A percentile compares a stretch with the other conserved stretches of the same genome.
Evolutionary conservation across 2,888 invertebrate genomes (phyloP).

Genomic region (Gandaritis pyraliata): DNA sequence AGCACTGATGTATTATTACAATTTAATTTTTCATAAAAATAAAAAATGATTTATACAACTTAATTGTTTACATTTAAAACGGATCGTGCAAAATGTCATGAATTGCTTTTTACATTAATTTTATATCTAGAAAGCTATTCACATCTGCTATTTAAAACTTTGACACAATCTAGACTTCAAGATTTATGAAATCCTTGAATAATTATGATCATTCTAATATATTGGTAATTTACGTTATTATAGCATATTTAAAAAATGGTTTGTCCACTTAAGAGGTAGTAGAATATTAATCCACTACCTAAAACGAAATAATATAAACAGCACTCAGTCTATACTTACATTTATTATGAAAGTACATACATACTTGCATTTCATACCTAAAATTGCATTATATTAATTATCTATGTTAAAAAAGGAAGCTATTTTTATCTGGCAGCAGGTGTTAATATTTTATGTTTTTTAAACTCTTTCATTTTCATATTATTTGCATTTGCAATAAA

Average conservation of each 20-base stretch:
- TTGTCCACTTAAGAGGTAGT: neutral
- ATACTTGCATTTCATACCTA: slow-evolving; percentile 2
- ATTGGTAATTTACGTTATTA: too few relatives aligned
- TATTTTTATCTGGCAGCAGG: neutral
- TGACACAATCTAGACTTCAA: too few relatives aligned
- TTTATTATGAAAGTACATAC: slow-evolving; percentile 1
- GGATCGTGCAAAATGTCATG: slow-evolving; percentile 41
- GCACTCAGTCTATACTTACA: slow-evolving; percentile 18
- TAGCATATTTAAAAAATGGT: too few relatives aligned
- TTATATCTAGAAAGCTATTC: slow-evolving; percentile 7
- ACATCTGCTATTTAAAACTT: slow-evolving; percentile 14
- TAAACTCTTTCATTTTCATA: neutral
- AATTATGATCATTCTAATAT: too few relatives aligned
- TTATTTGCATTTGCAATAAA: neutral
- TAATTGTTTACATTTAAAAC: slow-evolving; percentile 45
- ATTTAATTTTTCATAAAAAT: slow-evolving; percentile 65
- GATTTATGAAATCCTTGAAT: too few relatives aligned
- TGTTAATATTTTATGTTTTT: neutral
- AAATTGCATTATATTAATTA: neutral
- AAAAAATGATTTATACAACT: slow-evolving; percentile 74
- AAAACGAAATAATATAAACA: slow-evolving; percentile 13
- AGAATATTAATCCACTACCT: slow-evolving; percentile 41
- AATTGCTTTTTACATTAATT: slow-evolving; percentile 23
- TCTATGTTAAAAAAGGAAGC: neutral
- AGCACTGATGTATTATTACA: slow-evolving; percentile 52